Evolutionary conservation across 2,113 vertebrate species (phyloP).

Genomic region (Pelodiscus sinensis): DNA sequence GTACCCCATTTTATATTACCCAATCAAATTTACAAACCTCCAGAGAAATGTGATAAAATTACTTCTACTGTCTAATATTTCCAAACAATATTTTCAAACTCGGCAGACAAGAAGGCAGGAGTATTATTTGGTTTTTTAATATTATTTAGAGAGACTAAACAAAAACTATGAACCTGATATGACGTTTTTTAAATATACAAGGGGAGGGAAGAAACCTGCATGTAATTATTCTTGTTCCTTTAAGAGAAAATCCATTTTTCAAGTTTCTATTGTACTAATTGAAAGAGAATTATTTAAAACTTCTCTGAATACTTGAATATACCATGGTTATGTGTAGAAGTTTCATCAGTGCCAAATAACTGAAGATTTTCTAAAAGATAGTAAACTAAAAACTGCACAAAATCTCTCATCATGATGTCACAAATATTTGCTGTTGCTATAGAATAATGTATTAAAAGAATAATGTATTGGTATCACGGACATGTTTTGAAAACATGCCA

Average conservation of each 20-base stretch:
- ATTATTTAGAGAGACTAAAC: conserved; percentile 57
- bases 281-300: conserved; percentile 83
- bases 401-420: conserved; percentile 59
- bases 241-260: conserved; percentile 77
- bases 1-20: conserved; percentile 36
- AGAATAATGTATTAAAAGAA: conserved; percentile 65
- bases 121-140: neutral
- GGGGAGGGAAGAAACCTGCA: conserved; percentile 42
- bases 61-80: conserved; percentile 39
- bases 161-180: conserved; percentile 56
- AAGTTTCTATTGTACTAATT: conserved; percentile 74
- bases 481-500: conserved; percentile 51
- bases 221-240: conserved; percentile 69
- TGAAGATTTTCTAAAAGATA: conserved; percentile 68
- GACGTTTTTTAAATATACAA: conserved; percentile 67
- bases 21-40: conserved; percentile 33
- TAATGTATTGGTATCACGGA: conserved; percentile 58
- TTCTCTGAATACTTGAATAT: conserved; percentile 78
- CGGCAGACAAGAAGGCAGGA: neutral
- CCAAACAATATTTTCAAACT: conserved; percentile 5
- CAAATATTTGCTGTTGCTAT: conserved; percentile 62
- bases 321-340: conserved; percentile 63
- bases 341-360: conserved; percentile 71
- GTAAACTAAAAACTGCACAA: conserved; percentile 71
- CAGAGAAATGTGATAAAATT: conserved; percentile 38